Evolutionary conservation across 2,797 vertebrate genomes (phyloP), one percentile per base, ranked within the genome.

Genomic region (Distichodus sexfasciatus): DNA sequence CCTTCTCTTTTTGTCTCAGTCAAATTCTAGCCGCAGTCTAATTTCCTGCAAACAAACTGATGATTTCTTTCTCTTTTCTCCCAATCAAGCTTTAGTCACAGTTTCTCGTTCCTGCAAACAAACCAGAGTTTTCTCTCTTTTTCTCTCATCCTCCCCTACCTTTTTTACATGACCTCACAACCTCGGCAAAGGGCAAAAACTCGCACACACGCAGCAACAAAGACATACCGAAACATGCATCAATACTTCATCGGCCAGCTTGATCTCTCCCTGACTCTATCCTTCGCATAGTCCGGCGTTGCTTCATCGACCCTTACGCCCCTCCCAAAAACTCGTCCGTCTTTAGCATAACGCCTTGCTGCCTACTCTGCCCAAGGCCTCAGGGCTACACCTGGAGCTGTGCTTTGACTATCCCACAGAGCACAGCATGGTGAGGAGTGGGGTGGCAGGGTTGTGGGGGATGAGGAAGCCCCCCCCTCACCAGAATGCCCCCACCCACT

Each of bases 401-500:
- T 78, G 78, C 80, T 84, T 81, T 83, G 82, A 65, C 74, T 81
- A 72, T 76, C 79, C 75, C 73, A 79, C 67, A 50, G 80, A 84
- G 79, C 75, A 66, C 40, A 79, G 66, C 77, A 76, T 70, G 72
- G 33, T 77, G 81, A 69, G 78, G 79, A 82, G 75, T 47, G 48
- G 72, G 81, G 69, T n/a, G n/a, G n/a, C n/a, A n/a, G n/a, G n/a
- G n/a, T n/a, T n/a, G n/a, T n/a, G n/a, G n/a, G n/a, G n/a, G n/a
- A n/a, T n/a, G n/a, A n/a, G n/a, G n/a, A n/a, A n/a, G n/a, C n/a
- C n/a, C n/a, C n/a, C n/a, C n/a, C n/a, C n/a, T n/a, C n/a, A n/a
- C n/a, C n/a, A n/a, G n/a, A n/a, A n/a, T n/a, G n/a, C n/a, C n/a
- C n/a, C n/a, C n/a, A n/a, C n/a, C n/a, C n/a, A 59, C 58, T 50